phyloP scores from a whole-genome alignment of 2,113 vertebrate genomes.

The Willisornis vidua region DNA sequence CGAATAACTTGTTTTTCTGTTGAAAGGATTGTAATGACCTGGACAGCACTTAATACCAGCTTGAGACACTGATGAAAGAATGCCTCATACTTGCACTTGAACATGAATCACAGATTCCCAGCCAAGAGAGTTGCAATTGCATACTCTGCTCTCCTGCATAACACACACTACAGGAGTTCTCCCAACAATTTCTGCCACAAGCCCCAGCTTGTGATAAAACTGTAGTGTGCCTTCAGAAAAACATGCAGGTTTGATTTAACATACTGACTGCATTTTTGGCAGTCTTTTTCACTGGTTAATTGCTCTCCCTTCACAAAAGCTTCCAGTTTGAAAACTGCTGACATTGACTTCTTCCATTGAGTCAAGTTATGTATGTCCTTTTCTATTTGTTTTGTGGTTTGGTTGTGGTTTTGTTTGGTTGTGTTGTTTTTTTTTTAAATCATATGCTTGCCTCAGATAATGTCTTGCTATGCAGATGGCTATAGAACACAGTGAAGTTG shows the following conservation, averaged over 20 bases:
- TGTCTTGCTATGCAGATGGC: not conserved
- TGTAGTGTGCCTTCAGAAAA: not conserved
- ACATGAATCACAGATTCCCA: not conserved
- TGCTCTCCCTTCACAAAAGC: not conserved
- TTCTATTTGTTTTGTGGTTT: not conserved
- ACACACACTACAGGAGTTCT: not conserved
- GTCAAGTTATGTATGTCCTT: not conserved
- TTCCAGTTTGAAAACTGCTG: not conserved
- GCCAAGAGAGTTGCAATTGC: not conserved
- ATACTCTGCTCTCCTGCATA: not conserved
- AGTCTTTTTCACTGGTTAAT: not conserved
- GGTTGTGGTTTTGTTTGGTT: no score
- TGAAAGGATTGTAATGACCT: not conserved
- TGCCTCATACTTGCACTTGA: not conserved
- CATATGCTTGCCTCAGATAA: not conserved
- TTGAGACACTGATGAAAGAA: not conserved
- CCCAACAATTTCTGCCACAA: not conserved
- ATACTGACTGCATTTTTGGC: not conserved
- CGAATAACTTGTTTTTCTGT: not conserved
- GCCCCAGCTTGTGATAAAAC: not conserved
- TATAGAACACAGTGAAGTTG: not conserved
- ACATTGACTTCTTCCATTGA: not conserved
- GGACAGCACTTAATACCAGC: not conserved
- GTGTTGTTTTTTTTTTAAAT: not conserved
- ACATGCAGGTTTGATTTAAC: not conserved